Conservation (phyloP, 2,113 vertebrate species). For the Xenopus borealis region DNA sequence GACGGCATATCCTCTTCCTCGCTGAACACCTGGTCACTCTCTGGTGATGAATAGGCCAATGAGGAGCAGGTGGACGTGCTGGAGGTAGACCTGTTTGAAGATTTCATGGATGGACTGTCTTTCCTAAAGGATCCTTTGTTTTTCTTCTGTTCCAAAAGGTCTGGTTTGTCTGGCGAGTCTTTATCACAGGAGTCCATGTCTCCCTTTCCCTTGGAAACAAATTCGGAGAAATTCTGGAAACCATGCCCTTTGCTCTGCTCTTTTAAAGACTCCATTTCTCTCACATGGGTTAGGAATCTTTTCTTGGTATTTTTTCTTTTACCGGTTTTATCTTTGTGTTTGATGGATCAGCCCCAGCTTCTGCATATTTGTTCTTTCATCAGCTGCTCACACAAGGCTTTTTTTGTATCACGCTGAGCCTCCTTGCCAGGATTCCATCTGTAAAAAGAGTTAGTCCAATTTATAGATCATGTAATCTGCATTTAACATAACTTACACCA, state of each 20-base stretch:
- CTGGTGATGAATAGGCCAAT: slow-evolving; percentile 63
- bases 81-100: slow-evolving; percentile 51
- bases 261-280: slow-evolving; percentile 15
- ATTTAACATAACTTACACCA: too few species aligned
- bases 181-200: background rate
- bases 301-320: background rate
- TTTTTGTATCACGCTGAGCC: slow-evolving; percentile 1
- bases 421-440: slow-evolving; percentile 16
- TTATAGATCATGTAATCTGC: too few species aligned
- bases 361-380: slow-evolving; percentile 21
- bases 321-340: background rate
- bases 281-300: background rate
- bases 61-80: slow-evolving; percentile 62
- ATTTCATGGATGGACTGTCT: background rate
- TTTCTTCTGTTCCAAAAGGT: background rate
- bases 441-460: background rate
- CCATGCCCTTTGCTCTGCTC: background rate
- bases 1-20: slow-evolving; percentile 60
- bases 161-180: background rate
- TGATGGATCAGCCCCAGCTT: slow-evolving; percentile 11
- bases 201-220: background rate
- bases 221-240: background rate
- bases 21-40: slow-evolving; percentile 73
- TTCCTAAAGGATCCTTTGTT: background rate
- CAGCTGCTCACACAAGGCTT: background rate